Evolutionary conservation across 2,797 vertebrate genomes (phyloP).

Genomic region (Macrochelys suwanniensis): DNA sequence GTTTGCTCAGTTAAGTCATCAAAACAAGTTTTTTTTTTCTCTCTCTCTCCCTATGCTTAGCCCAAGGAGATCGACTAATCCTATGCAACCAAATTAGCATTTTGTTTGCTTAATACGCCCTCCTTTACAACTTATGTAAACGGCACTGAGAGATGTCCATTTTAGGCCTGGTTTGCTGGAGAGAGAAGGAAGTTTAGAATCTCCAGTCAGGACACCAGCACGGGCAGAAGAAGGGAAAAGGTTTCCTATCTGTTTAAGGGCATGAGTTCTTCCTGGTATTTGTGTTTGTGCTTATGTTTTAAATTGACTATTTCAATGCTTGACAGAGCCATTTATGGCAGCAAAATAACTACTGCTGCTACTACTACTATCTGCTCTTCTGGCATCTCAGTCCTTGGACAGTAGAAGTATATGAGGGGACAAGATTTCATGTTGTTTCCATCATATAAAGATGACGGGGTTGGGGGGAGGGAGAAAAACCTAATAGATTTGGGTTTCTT

Average conservation of each 20-base stretch:
- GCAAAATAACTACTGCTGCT: neutral
- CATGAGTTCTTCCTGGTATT: neutral
- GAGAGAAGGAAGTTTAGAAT: conserved; percentile 4
- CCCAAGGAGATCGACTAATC: conserved; percentile 54
- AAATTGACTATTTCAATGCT: neutral
- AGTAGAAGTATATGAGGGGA: rapidly evolving
- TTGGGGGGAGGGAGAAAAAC: neutral
- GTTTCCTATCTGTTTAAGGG: neutral
- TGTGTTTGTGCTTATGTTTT: rapidly evolving
- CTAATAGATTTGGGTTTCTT: neutral
- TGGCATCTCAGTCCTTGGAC: neutral
- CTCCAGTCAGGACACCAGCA: neutral
- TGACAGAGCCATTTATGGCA: neutral
- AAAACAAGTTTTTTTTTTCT: conserved; percentile 30
- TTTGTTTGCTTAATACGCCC: conserved; percentile 42
- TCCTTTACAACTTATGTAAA: neutral
- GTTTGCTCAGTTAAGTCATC: conserved; percentile 71
- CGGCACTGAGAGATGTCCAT: conserved; percentile 17
- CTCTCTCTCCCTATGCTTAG: conserved; percentile 46
- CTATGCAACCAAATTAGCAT: conserved; percentile 42
- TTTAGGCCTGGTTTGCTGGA: neutral
- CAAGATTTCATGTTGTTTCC: neutral
- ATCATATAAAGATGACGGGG: rapidly evolving
- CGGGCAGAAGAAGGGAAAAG: neutral
- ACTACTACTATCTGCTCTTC: neutral